Conservation (phyloP, 2,797 vertebrate species). For the Alauda arvensis region DNA sequence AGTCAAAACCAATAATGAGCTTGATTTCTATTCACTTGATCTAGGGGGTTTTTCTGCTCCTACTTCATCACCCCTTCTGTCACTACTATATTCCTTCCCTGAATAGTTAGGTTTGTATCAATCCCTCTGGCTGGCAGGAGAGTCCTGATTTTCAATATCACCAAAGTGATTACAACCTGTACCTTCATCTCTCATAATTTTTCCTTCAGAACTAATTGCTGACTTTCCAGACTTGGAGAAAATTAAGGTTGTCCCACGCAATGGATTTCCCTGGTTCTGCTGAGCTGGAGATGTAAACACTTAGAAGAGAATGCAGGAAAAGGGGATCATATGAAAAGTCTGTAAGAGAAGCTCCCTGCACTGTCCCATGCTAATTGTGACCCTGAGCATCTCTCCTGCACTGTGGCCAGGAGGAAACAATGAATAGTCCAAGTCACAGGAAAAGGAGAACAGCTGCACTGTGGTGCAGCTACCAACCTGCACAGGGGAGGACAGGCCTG, state of each 20-base stretch:
- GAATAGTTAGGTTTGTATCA: not conserved
- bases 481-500: not conserved
- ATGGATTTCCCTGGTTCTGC: not conserved
- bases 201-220: not conserved
- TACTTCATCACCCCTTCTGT: not conserved
- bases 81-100: not conserved
- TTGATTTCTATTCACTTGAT: not conserved
- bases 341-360: not conserved
- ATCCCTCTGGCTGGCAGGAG: not conserved
- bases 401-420: not conserved
- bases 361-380: not conserved
- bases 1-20: not conserved
- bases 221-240: not conserved
- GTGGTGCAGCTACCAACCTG: not conserved
- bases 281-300: not conserved
- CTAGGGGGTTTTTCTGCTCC: not conserved
- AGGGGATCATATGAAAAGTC: not conserved
- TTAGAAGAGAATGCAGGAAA: not conserved
- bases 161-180: not conserved
- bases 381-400: not conserved
- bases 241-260: not conserved
- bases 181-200: not conserved
- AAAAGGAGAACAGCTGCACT: not conserved
- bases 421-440: not conserved
- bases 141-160: not conserved